Evolutionary conservation across 2,888 invertebrate species (phyloP).

Genomic region (Lepeophtheirus nordmannii): DNA sequence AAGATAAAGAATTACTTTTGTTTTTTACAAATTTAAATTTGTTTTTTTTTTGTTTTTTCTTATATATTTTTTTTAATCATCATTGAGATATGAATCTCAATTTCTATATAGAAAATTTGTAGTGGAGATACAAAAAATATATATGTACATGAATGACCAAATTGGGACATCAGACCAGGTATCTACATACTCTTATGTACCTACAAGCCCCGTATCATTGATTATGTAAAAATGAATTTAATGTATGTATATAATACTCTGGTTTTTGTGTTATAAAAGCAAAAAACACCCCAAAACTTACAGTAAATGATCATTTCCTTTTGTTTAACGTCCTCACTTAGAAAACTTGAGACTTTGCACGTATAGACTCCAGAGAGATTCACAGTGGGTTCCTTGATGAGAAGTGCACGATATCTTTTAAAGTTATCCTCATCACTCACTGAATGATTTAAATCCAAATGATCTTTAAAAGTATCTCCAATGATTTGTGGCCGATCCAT

Average conservation of each 20-base stretch:
- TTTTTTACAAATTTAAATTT: too few relatives aligned
- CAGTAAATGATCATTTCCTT: slow-evolving; percentile 16
- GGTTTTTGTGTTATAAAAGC: too few relatives aligned
- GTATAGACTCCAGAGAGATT: slow-evolving; percentile 16
- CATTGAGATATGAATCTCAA: neutral
- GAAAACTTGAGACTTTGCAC: slow-evolving; percentile 19
- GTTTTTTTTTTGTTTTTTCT: neutral
- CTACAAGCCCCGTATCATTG: too few relatives aligned
- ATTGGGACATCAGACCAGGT: too few relatives aligned
- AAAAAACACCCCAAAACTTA: slow-evolving; percentile 7
- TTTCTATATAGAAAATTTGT: neutral
- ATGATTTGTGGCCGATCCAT: slow-evolving; percentile 15
- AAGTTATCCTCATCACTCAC: slow-evolving; percentile 4
- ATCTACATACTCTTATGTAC: too few relatives aligned
- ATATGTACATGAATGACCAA: too few relatives aligned
- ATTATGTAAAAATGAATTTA: too few relatives aligned
- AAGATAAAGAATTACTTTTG: too few relatives aligned
- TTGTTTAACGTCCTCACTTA: slow-evolving; percentile 10
- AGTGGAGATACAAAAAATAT: neutral
- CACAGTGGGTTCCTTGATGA: slow-evolving; percentile 7
- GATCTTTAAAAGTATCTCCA: slow-evolving; percentile 3
- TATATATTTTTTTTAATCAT: neutral
- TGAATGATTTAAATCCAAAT: slow-evolving; percentile 9
- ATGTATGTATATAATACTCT: too few relatives aligned
- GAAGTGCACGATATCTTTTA: slow-evolving; percentile 11